A percentile compares a stretch with the other conserved stretches of the same genome.
Conservation (phyloP, 2,113 vertebrate genomes). For the Rhinichthys klamathensis region DNA sequence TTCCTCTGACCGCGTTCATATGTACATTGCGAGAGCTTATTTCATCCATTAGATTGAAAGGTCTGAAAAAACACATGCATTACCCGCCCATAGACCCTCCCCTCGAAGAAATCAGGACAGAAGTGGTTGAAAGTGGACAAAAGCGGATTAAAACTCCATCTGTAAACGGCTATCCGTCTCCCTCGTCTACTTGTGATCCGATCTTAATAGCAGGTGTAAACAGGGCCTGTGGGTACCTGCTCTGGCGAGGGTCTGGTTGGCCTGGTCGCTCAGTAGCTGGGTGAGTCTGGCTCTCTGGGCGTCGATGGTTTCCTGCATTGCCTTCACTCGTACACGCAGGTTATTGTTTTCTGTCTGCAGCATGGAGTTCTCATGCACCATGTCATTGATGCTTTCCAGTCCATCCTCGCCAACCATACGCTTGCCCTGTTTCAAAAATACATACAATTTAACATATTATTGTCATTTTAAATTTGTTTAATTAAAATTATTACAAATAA, state of each 20-base stretch:
- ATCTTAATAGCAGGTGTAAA: no score
- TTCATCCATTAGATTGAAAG: no score
- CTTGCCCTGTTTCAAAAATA: conserved; percentile 82
- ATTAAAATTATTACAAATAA: background rate
- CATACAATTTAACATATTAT: background rate
- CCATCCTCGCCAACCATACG: conserved; percentile 94
- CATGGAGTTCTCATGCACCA: conserved; percentile 98
- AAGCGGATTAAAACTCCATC: no score
- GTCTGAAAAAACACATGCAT: no score
- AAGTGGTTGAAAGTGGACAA: no score
- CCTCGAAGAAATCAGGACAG: no score
- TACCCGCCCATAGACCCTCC: no score
- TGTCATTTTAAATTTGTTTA: background rate
- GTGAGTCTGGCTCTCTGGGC: conserved; percentile 86
- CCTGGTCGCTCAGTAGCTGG: conserved; percentile 89
- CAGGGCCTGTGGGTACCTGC: conserved; percentile 76
- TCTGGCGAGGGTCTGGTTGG: conserved; percentile 86
- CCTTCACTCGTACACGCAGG: conserved; percentile 93
- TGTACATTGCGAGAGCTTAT: no score
- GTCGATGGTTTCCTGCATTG: conserved; percentile 97
- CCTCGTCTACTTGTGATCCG: no score
- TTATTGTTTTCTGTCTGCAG: conserved; percentile 97
- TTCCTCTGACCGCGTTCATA: no score
- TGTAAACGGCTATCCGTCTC: no score
- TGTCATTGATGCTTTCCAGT: conserved; percentile 92